A percentile compares a stretch with the other conserved stretches of the same genome.
Conservation (phyloP, 2,888 invertebrate genomes). For the Andrena fulva region DNA sequence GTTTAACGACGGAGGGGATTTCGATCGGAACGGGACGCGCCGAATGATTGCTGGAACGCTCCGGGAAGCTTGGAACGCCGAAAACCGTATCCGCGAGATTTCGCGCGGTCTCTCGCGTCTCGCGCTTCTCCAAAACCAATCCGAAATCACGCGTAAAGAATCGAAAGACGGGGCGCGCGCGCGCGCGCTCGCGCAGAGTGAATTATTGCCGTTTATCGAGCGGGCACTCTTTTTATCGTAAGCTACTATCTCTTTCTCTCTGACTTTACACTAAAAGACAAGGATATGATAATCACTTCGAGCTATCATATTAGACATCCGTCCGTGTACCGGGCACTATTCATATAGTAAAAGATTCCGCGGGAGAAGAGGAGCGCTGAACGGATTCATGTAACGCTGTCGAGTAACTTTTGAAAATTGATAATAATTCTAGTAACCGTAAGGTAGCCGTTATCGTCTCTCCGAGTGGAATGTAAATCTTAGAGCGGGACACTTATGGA, state of each 20-base stretch:
- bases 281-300: conserved; percentile 61
- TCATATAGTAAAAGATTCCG: conserved; percentile 51
- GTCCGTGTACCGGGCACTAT: conserved; percentile 77
- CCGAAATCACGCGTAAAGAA: conserved; percentile 35
- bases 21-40: conserved; percentile 26
- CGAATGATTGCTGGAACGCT: not conserved
- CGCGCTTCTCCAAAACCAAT: conserved; percentile 47
- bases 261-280: conserved; percentile 43
- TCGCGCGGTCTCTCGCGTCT: conserved; percentile 31
- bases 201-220: conserved; percentile 67
- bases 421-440: conserved; percentile 58
- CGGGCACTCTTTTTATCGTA: conserved; percentile 58
- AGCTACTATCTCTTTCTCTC: conserved; percentile 61
- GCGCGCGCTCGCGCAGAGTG: conserved; percentile 27
- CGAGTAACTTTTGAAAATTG: conserved; percentile 45
- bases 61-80: not conserved
- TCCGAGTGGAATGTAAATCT: conserved; percentile 34
- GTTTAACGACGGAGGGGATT: conserved; percentile 30
- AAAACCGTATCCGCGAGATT: conserved; percentile 41
- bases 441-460: conserved; percentile 46
- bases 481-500: conserved; percentile 16
- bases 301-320: conserved; percentile 73
- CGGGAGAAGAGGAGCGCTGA: conserved; percentile 48
- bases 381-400: conserved; percentile 56
- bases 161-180: conserved; percentile 36